Evolutionary conservation across 1,140 invertebrate genomes (phyloP).

Genomic region (Paramacrobiotus metropolitanus): DNA sequence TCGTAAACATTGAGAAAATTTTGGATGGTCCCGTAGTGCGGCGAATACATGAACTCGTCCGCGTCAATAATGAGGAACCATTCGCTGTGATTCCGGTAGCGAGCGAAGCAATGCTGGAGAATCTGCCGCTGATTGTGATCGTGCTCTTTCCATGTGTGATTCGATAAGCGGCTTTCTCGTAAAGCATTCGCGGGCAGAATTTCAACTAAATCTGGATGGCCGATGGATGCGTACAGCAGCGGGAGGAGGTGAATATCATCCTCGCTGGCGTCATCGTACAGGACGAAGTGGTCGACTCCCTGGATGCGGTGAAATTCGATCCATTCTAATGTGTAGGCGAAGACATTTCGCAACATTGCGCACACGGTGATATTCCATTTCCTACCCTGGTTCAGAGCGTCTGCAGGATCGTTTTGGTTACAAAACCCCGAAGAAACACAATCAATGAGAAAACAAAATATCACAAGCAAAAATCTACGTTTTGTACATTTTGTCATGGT

Average conservation of each 20-base stretch:
- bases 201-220: neutral
- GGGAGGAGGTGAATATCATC: neutral
- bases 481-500: too few species aligned
- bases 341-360: neutral
- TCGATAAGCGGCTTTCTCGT: neutral
- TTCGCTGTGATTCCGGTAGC: neutral
- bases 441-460: too few species aligned
- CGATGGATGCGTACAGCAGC: neutral
- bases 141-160: neutral
- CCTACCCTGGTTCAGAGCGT: neutral
- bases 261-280: neutral
- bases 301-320: neutral
- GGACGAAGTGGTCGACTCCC: neutral
- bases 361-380: neutral
- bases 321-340: neutral
- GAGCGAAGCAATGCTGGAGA: neutral
- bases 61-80: neutral
- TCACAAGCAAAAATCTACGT: too few species aligned
- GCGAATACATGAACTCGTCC: neutral
- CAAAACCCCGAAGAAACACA: too few species aligned
- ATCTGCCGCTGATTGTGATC: neutral
- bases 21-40: neutral
- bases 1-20: neutral
- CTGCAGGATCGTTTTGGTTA: neutral
- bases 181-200: neutral